Evolutionary conservation across 2,888 invertebrate species (phyloP).

Genomic region (Colletes collaris): DNA sequence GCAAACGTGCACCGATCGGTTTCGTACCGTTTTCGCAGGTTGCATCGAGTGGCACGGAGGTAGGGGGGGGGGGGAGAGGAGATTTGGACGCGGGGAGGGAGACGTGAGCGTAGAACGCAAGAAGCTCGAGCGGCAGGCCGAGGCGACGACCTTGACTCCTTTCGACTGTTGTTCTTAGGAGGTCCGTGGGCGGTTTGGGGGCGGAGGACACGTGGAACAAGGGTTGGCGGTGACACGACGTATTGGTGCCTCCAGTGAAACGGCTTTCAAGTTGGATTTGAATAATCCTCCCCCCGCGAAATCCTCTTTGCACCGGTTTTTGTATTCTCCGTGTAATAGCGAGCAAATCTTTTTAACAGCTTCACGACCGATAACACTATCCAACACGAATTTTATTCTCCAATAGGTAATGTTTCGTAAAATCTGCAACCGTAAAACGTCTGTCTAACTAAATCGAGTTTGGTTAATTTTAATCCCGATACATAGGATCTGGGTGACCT

Average conservation of each 20-base stretch:
- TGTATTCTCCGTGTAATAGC: constrained; percentile 33
- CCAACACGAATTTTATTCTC: neutral
- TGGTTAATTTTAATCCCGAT: too few relatives aligned
- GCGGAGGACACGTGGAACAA: constrained; percentile 20
- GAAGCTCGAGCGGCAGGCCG: constrained; percentile 44
- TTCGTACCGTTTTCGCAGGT: too few relatives aligned
- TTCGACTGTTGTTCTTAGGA: constrained; percentile 63
- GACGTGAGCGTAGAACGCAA: neutral
- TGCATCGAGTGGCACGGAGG: neutral
- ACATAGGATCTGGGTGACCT: too few relatives aligned
- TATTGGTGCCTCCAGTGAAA: constrained; percentile 42
- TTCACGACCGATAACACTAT: constrained; percentile 8
- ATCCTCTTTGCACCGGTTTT: constrained; percentile 41
- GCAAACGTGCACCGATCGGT: too few relatives aligned
- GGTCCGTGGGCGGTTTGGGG: constrained; percentile 29
- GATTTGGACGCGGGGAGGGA: neutral
- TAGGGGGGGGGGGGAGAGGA: neutral
- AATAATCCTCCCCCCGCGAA: constrained; percentile 50
- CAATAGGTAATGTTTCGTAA: too few relatives aligned
- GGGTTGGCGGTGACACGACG: constrained; percentile 32
- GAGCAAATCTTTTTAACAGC: constrained; percentile 22
- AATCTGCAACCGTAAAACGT: too few relatives aligned
- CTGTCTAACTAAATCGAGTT: too few relatives aligned
- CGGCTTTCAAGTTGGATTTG: constrained; percentile 43
- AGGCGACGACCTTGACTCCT: constrained; percentile 67